These are phyloP conservation scores for Enchytraeus crypticus DNA, from an alignment of 2,888 invertebrate genomes.

Conservation along the genomic window DNA sequence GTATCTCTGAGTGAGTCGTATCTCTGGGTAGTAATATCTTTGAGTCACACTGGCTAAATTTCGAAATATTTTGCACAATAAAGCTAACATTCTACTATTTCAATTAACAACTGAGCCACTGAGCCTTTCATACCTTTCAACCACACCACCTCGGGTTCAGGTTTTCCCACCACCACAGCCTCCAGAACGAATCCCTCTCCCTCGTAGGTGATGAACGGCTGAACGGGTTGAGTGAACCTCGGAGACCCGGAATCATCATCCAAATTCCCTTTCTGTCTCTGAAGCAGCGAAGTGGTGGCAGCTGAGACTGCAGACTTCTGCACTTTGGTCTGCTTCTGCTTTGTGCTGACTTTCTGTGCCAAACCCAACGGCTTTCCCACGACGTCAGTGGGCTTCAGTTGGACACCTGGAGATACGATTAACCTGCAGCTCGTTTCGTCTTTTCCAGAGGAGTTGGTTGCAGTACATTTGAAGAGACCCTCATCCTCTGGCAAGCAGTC, in stretches of 20 bases:
- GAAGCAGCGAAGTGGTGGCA: not conserved
- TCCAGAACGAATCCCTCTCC: not conserved
- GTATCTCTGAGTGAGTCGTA: too few species aligned
- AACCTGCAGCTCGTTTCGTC: not conserved
- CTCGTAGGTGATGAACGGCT: not conserved
- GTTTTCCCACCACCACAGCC: not conserved
- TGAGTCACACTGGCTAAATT: too few species aligned
- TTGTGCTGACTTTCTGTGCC: not conserved
- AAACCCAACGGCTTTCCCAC: too few species aligned
- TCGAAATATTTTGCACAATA: too few species aligned
- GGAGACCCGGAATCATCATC: not conserved
- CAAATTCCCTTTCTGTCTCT: too few species aligned
- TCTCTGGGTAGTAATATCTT: too few species aligned
- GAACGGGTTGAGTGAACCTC: not conserved
- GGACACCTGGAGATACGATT: not conserved
- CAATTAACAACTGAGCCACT: too few species aligned
- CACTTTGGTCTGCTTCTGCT: not conserved
- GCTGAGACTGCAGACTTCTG: not conserved
- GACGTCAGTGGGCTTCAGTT: not conserved
- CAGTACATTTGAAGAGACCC: slow-evolving; percentile 52
- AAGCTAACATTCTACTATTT: too few species aligned
- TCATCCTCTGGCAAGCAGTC: slow-evolving; percentile 47
- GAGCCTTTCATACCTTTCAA: too few species aligned
- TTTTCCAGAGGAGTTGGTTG: not conserved
- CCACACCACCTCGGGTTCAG: not conserved